These are phyloP conservation scores for Caenorhabditis becei DNA, from an alignment of 2,888 invertebrate species.

Conservation along the genomic window DNA sequence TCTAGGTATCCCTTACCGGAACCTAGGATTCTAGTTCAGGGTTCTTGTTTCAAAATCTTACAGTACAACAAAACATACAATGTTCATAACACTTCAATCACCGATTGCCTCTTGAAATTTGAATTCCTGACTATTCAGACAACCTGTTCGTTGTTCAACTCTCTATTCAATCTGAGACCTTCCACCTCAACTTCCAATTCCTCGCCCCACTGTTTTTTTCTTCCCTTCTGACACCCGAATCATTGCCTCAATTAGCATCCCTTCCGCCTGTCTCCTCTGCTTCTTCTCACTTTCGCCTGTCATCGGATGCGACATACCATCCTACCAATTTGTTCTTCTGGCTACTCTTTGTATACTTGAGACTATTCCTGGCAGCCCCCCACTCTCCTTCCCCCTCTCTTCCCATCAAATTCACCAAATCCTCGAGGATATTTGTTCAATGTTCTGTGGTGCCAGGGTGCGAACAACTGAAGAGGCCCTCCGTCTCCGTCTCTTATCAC, in stretches of 20 bases:
- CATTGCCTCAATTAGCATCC: not conserved
- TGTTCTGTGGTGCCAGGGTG: conserved; percentile 25
- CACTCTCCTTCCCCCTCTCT: not conserved
- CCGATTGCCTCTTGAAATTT: not conserved
- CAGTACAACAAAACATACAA: no score
- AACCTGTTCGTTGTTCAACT: no score
- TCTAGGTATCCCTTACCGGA: no score
- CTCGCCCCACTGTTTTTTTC: no score
- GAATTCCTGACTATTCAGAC: not conserved
- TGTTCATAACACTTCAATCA: no score
- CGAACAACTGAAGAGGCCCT: conserved; percentile 26
- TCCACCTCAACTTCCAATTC: no score
- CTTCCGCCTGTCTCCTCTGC: conserved; percentile 7
- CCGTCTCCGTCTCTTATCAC: conserved; percentile 28
- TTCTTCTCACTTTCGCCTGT: conserved; percentile 47
- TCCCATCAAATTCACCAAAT: not conserved
- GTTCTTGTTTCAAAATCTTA: no score
- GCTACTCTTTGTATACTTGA: not conserved
- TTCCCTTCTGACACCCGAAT: no score
- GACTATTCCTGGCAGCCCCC: not conserved
- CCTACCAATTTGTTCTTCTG: conserved; percentile 8
- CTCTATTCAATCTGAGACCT: no score
- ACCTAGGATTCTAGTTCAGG: no score
- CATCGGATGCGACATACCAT: conserved; percentile 5
- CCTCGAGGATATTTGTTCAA: not conserved